Base-by-base conservation (phyloP, 2,797 vertebrate species). In the Semaprochilodus insignis region DNA sequence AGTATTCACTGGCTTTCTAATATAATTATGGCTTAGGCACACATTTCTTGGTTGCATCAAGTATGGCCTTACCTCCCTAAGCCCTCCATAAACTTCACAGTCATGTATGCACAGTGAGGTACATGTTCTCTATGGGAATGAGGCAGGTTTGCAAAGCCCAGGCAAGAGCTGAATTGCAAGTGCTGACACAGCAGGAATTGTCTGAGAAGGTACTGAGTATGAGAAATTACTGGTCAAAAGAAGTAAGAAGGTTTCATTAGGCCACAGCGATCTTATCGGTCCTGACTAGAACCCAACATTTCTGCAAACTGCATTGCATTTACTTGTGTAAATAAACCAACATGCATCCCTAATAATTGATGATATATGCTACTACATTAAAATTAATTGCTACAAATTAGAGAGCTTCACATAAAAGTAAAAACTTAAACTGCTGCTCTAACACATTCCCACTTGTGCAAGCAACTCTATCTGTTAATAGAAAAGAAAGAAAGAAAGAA, bases 131-230 rank as follows among this genome's bases (percentile, higher is more conserved):
- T 70, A 13, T 62, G 34, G 7, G 34, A 21, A 11, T 57, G 34
- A 65, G n/a, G n/a, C 65, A 75, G 27, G 36, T 80, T 44, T 74
- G 16, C 15, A 69, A 52, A 34, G 10, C 25, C 34, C 63, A 66
- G 63, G 27, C 25, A 62, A 2, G 23, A 62, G 59, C 34, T 60
- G 77, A 74, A 54, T 57, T 23, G n/a, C 34, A 34, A 73, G 76
- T 81, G 78, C 78, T 72, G 81, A 82, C 55, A 77, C 74, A 40
- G 66, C 16, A 36, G 11, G 27, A 65, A 77, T 15, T 66, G 16
- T 16, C 13, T 52, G 15, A 25, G n/a, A 60, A 60, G n/a, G 8
- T 48, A 48, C 57, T 54, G 63, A 54, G 16, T 74, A 55, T 44
- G 48, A 44, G 14, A n/a, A 36, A 34, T 15, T 67, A 54, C 34